Conservation (phyloP, 2,888 invertebrate species). For the Tinea trinotella region DNA sequence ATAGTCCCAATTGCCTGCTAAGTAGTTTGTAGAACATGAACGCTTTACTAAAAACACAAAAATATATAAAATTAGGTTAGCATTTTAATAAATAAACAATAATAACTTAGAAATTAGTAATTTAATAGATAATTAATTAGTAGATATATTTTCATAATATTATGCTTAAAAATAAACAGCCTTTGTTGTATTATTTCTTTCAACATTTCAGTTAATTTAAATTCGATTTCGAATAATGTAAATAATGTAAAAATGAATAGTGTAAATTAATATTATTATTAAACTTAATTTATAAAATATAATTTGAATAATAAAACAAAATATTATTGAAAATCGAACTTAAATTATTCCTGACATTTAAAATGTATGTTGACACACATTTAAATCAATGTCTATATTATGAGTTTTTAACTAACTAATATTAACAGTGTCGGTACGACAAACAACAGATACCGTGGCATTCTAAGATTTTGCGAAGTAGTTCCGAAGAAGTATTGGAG, state of each 20-base stretch:
- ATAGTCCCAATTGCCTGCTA: too few relatives aligned
- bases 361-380: too few relatives aligned
- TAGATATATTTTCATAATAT: constrained; percentile 3
- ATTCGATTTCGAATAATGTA: constrained; percentile 5
- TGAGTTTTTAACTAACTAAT: too few relatives aligned
- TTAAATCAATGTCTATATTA: too few relatives aligned
- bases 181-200: constrained; percentile 12
- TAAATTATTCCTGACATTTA: too few relatives aligned
- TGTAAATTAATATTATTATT: constrained; percentile 17
- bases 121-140: constrained; percentile 4
- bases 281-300: neutral
- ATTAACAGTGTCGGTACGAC: too few relatives aligned
- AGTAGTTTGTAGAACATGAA: too few relatives aligned
- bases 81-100: neutral
- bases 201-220: neutral
- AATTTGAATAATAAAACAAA: neutral
- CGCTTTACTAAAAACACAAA: neutral
- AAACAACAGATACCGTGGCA: too few relatives aligned
- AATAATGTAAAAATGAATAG: too few relatives aligned
- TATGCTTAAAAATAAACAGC: constrained; percentile 18
- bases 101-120: neutral
- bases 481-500: too few relatives aligned
- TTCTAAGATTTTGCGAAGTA: too few relatives aligned
- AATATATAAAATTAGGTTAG: neutral
- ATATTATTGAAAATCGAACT: constrained; percentile 4